These are phyloP conservation scores for Pomacea maculata DNA, from an alignment of 1,140 invertebrate genomes.

Conservation along the genomic window DNA sequence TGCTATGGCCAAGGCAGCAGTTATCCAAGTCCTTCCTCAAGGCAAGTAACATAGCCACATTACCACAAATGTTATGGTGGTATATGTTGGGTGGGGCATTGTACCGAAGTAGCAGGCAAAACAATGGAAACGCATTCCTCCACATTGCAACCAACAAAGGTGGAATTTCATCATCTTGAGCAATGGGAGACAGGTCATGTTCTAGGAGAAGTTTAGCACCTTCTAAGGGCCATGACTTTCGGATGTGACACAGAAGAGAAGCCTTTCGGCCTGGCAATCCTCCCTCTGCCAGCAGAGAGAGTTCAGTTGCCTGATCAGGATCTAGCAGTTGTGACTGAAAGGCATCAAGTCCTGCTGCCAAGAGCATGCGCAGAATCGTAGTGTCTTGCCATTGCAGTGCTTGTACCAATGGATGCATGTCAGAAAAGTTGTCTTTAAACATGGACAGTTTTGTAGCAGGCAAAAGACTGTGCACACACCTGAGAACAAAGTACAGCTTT, in stretches of 20 bases:
- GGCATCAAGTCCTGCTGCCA: conserved; percentile 34
- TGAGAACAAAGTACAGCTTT: conserved; percentile 22
- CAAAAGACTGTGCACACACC: conserved; percentile 46
- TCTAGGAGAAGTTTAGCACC: conserved; percentile 39
- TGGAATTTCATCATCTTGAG: conserved; percentile 35
- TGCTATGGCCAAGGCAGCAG: conserved; percentile 14
- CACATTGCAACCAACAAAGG: conserved; percentile 46
- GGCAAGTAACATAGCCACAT: conserved; percentile 46
- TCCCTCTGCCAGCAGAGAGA: conserved; percentile 19
- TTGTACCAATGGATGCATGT: conserved; percentile 47
- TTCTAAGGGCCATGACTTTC: conserved; percentile 25
- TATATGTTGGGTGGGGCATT: conserved; percentile 49
- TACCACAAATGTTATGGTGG: conserved; percentile 39
- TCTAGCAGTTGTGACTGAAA: conserved; percentile 25
- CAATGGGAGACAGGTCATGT: conserved; percentile 30
- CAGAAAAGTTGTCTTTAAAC: conserved; percentile 33
- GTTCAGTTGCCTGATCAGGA: conserved; percentile 25
- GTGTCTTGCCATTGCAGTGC: conserved; percentile 36
- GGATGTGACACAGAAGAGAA: conserved; percentile 42
- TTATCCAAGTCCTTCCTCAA: conserved; percentile 37
- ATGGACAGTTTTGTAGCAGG: conserved; percentile 42
- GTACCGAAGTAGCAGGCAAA: conserved; percentile 42
- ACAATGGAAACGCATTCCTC: conserved; percentile 34
- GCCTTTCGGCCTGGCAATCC: conserved; percentile 31
- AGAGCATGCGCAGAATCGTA: conserved; percentile 34